Percentiles rank a stretch among this genome's conserved stretches.
phyloP scores from a whole-genome alignment of 2,888 invertebrate genomes.

The Microctonus hyperodae region DNA sequence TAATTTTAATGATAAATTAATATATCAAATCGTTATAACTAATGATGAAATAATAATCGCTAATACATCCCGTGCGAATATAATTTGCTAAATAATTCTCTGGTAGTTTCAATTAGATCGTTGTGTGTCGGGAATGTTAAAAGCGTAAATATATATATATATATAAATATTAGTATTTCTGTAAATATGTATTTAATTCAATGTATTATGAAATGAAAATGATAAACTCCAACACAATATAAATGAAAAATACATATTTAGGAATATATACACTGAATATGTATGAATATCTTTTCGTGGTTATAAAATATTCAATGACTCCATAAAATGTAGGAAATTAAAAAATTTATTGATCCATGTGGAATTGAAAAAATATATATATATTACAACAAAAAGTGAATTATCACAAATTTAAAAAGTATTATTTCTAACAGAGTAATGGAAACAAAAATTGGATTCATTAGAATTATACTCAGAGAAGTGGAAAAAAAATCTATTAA shows the following conservation, averaged over 20 bases:
- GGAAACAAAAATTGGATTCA: not conserved
- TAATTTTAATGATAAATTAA: slow-evolving; percentile 28
- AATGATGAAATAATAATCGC: not conserved
- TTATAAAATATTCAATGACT: not conserved
- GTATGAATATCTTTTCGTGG: not conserved
- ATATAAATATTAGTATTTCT: slow-evolving; percentile 35
- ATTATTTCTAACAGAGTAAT: not conserved
- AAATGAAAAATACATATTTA: slow-evolving; percentile 22
- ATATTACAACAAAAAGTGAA: not conserved
- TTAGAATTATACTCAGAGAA: not conserved
- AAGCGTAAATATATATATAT: slow-evolving; percentile 6
- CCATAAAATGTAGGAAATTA: slow-evolving; percentile 17
- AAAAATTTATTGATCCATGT: slow-evolving; percentile 13
- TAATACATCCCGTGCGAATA: slow-evolving; percentile 30
- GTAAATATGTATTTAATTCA: slow-evolving; percentile 41
- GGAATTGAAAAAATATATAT: not conserved
- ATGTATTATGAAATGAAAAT: slow-evolving; percentile 33
- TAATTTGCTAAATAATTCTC: slow-evolving; percentile 24
- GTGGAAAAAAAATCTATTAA: not conserved
- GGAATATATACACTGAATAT: slow-evolving; percentile 1
- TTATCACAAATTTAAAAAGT: not conserved
- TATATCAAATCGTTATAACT: slow-evolving; percentile 22
- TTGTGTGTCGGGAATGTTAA: slow-evolving; percentile 25
- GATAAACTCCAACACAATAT: slow-evolving; percentile 30
- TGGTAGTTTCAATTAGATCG: slow-evolving; percentile 17